These are phyloP conservation scores for Dermochelys coriacea DNA, from an alignment of 2,797 vertebrate species.

Conservation along the genomic window DNA sequence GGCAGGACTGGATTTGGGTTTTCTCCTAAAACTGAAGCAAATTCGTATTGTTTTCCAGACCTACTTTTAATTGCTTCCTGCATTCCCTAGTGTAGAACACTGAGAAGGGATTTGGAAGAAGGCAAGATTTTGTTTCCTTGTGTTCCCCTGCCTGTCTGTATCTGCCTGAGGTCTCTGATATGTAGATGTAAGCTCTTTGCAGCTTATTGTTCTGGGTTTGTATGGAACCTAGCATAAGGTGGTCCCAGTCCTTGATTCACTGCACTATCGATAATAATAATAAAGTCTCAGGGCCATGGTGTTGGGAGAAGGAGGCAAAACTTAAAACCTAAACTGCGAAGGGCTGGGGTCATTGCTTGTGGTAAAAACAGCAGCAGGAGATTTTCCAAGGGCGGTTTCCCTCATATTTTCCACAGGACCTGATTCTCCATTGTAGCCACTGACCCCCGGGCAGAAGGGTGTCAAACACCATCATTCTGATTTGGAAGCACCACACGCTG, in stretches of 20 bases:
- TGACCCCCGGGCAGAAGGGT: neutral
- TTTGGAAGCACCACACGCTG: neutral
- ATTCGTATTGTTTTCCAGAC: neutral
- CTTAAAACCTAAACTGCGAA: neutral
- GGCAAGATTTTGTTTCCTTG: neutral
- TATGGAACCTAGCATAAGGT: neutral
- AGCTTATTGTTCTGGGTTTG: neutral
- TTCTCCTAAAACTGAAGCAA: neutral
- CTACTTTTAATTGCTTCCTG: neutral
- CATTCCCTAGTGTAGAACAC: neutral
- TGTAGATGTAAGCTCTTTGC: neutral
- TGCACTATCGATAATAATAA: neutral
- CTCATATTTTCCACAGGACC: neutral
- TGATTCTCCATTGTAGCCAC: neutral
- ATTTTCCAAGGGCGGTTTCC: neutral
- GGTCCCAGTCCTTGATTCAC: neutral
- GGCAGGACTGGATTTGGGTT: no score
- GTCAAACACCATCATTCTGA: neutral
- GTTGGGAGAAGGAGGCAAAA: neutral
- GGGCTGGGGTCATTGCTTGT: neutral
- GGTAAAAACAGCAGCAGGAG: neutral
- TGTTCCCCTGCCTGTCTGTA: neutral
- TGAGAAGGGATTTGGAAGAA: neutral
- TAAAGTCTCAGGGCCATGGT: neutral
- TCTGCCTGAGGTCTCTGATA: no score